Evolutionary conservation across 2,113 vertebrate genomes (phyloP).

Genomic region (Myrmecophaga tridactyla): DNA sequence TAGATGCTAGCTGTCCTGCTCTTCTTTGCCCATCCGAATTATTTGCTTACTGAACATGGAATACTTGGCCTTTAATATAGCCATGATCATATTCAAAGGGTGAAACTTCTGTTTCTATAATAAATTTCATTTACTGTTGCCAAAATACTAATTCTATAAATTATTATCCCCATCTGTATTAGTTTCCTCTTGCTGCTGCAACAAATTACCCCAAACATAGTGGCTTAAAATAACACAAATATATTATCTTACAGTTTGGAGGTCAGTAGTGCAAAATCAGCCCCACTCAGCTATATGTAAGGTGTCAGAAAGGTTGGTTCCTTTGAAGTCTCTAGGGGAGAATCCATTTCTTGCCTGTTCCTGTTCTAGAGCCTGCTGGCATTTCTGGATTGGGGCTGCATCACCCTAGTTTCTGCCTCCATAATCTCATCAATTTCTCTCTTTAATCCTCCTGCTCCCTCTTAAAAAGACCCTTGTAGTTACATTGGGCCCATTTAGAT

Average conservation of each 20-base stretch:
- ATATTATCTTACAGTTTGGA: background rate
- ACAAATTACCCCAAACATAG: background rate
- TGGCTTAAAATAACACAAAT: background rate
- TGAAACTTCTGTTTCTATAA: background rate
- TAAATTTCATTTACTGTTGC: background rate
- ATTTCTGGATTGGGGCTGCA: background rate
- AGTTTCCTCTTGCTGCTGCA: background rate
- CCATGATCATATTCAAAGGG: background rate
- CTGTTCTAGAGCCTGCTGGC: background rate
- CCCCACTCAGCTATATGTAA: background rate
- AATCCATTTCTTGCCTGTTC: background rate
- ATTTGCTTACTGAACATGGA: background rate
- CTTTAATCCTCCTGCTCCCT: background rate
- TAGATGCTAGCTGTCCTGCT: background rate
- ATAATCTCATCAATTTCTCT: background rate
- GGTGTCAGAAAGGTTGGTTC: background rate
- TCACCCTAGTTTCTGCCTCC: background rate
- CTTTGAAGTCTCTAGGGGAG: background rate
- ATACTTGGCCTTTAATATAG: background rate
- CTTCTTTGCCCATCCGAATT: background rate
- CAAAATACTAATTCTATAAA: background rate
- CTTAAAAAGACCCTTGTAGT: background rate
- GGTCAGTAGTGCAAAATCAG: background rate
- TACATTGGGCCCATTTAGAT: background rate
- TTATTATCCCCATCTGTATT: background rate